These are phyloP conservation scores for Trematocara stigmaticum DNA, from an alignment of 2,113 vertebrate species.

Conservation along the genomic window DNA sequence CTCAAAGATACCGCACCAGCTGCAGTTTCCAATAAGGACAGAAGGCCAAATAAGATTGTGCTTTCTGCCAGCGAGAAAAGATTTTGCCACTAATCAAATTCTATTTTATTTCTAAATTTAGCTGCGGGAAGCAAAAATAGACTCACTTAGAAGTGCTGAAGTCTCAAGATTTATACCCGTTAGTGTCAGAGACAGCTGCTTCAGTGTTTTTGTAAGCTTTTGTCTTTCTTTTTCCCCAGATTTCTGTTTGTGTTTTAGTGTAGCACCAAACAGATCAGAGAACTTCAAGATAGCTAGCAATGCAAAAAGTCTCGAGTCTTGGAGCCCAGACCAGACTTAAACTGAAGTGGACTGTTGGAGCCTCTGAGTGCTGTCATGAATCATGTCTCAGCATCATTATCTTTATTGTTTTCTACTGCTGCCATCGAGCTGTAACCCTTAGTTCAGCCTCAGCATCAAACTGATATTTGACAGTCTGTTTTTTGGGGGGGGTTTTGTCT, in stretches of 20 bases:
- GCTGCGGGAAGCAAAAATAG: conserved; percentile 34
- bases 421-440: conserved; percentile 30
- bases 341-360: background rate
- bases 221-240: background rate
- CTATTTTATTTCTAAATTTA: conserved; percentile 40
- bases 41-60: background rate
- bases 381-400: conserved; percentile 22
- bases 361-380: background rate
- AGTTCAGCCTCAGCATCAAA: background rate
- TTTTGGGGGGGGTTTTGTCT: background rate
- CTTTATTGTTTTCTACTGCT: conserved; percentile 12
- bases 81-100: conserved; percentile 23
- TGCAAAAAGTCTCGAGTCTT: background rate
- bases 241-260: background rate
- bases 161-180: background rate
- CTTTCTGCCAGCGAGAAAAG: background rate
- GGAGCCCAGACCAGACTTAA: background rate
- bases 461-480: background rate
- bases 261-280: background rate
- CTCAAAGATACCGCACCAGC: background rate
- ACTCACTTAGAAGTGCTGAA: conserved; percentile 10
- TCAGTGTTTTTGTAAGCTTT: background rate
- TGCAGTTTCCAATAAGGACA: background rate
- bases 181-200: conserved; percentile 12
- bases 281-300: background rate